Evolutionary conservation across 1,140 invertebrate genomes (phyloP).

Genomic region (Zaprionus inermis): DNA sequence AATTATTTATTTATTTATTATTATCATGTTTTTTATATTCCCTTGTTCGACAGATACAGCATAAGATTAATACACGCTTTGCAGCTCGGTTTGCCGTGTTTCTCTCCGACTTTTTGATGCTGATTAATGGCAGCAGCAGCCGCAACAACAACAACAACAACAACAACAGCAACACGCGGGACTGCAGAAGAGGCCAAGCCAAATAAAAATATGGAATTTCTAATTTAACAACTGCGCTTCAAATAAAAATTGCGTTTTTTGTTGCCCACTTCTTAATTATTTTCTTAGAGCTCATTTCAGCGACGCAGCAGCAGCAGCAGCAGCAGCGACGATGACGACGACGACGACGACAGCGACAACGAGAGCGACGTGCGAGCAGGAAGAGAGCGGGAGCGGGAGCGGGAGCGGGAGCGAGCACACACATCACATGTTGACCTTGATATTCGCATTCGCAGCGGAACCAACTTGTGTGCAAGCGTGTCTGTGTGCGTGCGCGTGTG

Average conservation of each 20-base stretch:
- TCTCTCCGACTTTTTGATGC: conserved; percentile 26
- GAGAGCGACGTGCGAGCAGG: neutral
- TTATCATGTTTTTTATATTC: neutral
- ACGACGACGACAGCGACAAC: neutral
- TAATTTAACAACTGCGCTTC: conserved; percentile 78
- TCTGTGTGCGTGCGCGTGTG: conserved; percentile 13
- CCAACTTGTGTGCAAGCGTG: conserved; percentile 58
- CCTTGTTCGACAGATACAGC: neutral
- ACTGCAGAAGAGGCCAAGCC: conserved; percentile 36
- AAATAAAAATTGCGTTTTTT: conserved; percentile 66
- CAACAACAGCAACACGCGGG: too few species aligned
- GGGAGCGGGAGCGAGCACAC: conserved; percentile 46
- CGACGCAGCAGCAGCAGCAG: conserved; percentile 9
- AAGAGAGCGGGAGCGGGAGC: conserved; percentile 10
- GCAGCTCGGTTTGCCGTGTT: conserved; percentile 9
- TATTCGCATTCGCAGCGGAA: conserved; percentile 83
- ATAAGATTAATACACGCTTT: conserved; percentile 12
- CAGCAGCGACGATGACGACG: conserved; percentile 13
- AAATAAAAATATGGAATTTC: conserved; percentile 69
- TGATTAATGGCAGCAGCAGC: conserved; percentile 35
- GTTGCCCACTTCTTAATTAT: conserved; percentile 66
- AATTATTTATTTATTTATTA: neutral
- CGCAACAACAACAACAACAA: conserved; percentile 25
- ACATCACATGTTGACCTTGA: conserved; percentile 81
- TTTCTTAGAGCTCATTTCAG: conserved; percentile 73